Evolutionary conservation across 2,113 vertebrate species (phyloP).

Genomic region (Heliornis fulica): DNA sequence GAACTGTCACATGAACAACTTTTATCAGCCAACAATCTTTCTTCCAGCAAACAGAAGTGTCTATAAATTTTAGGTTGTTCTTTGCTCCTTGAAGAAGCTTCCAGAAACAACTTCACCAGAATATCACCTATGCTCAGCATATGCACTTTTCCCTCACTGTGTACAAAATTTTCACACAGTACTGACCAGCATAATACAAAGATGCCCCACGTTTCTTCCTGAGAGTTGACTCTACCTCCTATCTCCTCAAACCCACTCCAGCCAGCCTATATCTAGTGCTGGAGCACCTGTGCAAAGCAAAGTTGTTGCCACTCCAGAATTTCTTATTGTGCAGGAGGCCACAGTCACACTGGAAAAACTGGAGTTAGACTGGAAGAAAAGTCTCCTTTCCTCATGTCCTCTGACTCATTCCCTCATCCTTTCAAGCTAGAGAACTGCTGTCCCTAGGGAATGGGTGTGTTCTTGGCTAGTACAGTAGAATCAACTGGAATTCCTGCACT

Average conservation of each 20-base stretch:
- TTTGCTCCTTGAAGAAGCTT: neutral
- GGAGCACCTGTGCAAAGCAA: neutral
- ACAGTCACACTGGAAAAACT: neutral
- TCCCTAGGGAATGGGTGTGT: neutral
- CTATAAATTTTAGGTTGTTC: neutral
- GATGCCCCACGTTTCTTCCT: neutral
- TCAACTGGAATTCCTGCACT: neutral
- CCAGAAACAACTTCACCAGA: neutral
- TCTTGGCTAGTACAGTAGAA: neutral
- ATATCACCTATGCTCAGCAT: neutral
- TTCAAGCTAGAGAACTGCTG: neutral
- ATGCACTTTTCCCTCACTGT: rapidly evolving
- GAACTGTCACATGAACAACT: neutral
- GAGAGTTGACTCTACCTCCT: neutral
- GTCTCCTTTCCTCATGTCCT: neutral
- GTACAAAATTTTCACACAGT: neutral
- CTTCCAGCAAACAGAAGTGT: neutral
- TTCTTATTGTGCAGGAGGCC: neutral
- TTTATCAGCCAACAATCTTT: neutral
- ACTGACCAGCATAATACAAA: rapidly evolving
- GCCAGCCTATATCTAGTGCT: neutral
- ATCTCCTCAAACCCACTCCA: neutral
- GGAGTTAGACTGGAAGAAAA: neutral
- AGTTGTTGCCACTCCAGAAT: neutral
- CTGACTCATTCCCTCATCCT: neutral